phyloP scores from a whole-genome alignment of 2,113 vertebrate genomes.

The Leptobrachium leishanense region DNA sequence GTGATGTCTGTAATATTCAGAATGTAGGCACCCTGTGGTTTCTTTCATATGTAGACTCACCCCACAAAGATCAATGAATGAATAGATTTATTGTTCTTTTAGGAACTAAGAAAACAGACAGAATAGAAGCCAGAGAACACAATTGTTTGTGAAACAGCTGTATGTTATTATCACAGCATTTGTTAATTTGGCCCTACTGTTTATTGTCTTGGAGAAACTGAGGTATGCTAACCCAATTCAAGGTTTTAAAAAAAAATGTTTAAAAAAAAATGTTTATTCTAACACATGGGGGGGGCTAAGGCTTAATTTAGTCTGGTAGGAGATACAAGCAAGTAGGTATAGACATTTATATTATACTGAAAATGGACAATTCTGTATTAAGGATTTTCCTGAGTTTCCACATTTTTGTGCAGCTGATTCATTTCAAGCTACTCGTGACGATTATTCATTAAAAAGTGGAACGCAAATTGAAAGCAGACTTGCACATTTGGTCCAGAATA shows the following conservation, averaged over 20 bases:
- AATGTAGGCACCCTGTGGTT: too few species aligned
- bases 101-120: background rate
- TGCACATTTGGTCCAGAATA: too few species aligned
- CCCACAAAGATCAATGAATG: too few species aligned
- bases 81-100: background rate
- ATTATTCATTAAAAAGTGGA: too few species aligned
- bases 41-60: too few species aligned
- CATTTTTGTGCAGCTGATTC: too few species aligned
- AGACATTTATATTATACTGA: too few species aligned
- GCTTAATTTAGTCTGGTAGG: background rate
- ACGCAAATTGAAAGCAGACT: too few species aligned
- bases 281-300: background rate
- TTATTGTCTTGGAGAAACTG: background rate
- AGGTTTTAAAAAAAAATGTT: constrained; percentile 8
- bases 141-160: constrained; percentile 33
- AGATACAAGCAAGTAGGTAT: background rate
- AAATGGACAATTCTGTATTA: too few species aligned
- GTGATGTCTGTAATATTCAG: too few species aligned
- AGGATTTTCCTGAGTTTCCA: too few species aligned
- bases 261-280: constrained; percentile 12
- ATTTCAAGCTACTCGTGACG: too few species aligned
- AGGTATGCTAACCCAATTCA: background rate
- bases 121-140: background rate
- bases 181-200: constrained; percentile 5
- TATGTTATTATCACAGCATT: constrained; percentile 24